Evolutionary conservation across 2,797 vertebrate species (phyloP).

Genomic region (Pteropus rufus): DNA sequence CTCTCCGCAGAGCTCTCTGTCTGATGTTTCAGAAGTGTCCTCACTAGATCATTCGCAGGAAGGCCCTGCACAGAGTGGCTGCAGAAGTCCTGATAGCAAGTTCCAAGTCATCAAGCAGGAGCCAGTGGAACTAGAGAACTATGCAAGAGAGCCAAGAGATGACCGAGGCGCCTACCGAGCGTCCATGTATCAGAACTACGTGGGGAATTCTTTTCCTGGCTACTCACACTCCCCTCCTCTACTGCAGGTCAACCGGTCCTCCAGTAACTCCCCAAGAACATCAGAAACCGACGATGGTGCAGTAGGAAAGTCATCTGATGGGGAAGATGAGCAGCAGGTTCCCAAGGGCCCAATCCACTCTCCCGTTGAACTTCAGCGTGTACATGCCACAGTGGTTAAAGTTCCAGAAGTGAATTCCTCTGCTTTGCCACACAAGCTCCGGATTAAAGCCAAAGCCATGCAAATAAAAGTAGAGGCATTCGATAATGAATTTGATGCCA

Average conservation of each 20-base stretch:
- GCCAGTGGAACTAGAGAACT: slow-evolving; percentile 85
- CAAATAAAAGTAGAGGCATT: slow-evolving; percentile 94
- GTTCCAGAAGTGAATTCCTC: slow-evolving; percentile 90
- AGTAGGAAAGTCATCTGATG: slow-evolving; percentile 93
- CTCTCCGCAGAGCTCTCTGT: slow-evolving; percentile 89
- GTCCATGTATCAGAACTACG: slow-evolving; percentile 88
- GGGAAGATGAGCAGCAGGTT: slow-evolving; percentile 97
- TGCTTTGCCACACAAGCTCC: slow-evolving; percentile 96
- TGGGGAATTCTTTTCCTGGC: slow-evolving; percentile 82
- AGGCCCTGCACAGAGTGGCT: slow-evolving; percentile 79
- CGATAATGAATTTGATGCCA: slow-evolving; percentile 90
- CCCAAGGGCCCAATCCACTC: slow-evolving; percentile 91
- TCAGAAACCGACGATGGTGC: slow-evolving; percentile 91
- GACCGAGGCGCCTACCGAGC: slow-evolving; percentile 84
- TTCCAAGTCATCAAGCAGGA: slow-evolving; percentile 91
- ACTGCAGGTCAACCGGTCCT: slow-evolving; percentile 88
- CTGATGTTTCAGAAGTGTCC: slow-evolving; percentile 85
- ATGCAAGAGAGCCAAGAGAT: slow-evolving; percentile 84
- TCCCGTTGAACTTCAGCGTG: slow-evolving; percentile 86
- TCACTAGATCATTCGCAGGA: slow-evolving; percentile 79
- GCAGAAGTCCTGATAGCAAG: slow-evolving; percentile 83
- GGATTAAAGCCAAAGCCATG: slow-evolving; percentile 93
- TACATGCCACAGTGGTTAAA: slow-evolving; percentile 89
- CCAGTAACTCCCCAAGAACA: slow-evolving; percentile 92
- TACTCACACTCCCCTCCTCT: slow-evolving; percentile 90